Evolutionary conservation across 2,113 vertebrate genomes (phyloP), one percentile per base, ranked within the genome.

Genomic region (Peromyscus leucopus): DNA sequence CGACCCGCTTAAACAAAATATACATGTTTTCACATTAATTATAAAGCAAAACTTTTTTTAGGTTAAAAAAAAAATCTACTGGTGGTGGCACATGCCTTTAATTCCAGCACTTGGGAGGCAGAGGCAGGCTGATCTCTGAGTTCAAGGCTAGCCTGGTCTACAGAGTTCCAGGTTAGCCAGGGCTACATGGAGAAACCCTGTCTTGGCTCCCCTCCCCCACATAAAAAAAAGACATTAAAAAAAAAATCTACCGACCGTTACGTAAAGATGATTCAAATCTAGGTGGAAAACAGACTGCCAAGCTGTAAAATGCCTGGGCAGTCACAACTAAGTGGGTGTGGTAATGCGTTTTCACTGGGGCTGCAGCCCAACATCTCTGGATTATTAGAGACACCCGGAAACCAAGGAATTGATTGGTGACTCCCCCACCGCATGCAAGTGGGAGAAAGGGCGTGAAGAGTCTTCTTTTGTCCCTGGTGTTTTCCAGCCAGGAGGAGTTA

Each of bases 1-100:
- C 65, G 91, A 42, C 55, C 74, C 84, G 24, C 48, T 91, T 95
- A 82, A 67, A 51, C 84, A 95, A 16, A 96, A 74, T 59, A 74
- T 72, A 19, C 89, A 84, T 96, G 21, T 90, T 84, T 93, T 82
- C 13, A 75, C 33, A 65, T 92, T 90, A 86, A 31, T 76, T 55
- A 48, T 59, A 85, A 57, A 28, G 69, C 16, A 78, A 24, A 89
- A 39, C 78, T 84, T 75, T 85, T 95, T 84, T 94, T 72, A 90
- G 48, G 17, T 78, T 74, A 90, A 78, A 85, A 95, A 90, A 94
- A 61, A 74, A 0, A 10, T 61, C 36, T 1, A 28, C 28, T 67
- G 3, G 65, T 67, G 28, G 65, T 67, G 63, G 63, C 26, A 4
- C 63, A 65, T 8, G 26, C 63, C 26, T 65, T 31, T 65, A 65